phyloP scores from a whole-genome alignment of 1,140 invertebrate species.

The Brachionus angularis region DNA sequence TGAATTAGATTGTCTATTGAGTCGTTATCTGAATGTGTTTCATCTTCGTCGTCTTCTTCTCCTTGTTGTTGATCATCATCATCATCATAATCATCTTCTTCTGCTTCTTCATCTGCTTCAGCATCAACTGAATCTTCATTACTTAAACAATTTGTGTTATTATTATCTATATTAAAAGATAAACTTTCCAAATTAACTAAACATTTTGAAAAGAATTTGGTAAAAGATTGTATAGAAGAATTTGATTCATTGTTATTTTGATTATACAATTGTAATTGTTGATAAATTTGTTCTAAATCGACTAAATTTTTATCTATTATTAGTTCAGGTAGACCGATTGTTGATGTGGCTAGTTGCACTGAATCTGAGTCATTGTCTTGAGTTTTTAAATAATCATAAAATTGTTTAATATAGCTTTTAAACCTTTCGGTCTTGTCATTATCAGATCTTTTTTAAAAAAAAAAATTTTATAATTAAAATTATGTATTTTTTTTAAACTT shows the following conservation, averaged over 20 bases:
- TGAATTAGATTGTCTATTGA: neutral
- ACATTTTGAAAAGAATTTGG: slow-evolving; percentile 42
- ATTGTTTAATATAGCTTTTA: neutral
- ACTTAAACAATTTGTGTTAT: neutral
- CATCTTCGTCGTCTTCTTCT: slow-evolving; percentile 5
- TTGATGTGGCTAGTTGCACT: neutral
- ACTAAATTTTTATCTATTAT: slow-evolving; percentile 36
- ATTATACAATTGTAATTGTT: slow-evolving; percentile 38
- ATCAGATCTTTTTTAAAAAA: neutral
- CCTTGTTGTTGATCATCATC: neutral
- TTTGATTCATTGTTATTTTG: slow-evolving; percentile 2
- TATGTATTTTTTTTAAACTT: neutral
- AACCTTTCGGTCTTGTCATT: slow-evolving; percentile 12
- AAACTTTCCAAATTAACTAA: neutral
- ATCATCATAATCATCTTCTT: neutral
- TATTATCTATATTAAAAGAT: neutral
- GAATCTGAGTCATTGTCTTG: slow-evolving; percentile 1
- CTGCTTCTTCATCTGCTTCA: slow-evolving; percentile 27
- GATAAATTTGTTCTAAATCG: slow-evolving; percentile 42
- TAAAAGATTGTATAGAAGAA: slow-evolving; percentile 7
- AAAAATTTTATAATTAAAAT: neutral
- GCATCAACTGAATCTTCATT: neutral
- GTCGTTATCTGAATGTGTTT: neutral
- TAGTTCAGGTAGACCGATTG: slow-evolving; percentile 25
- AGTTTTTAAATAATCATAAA: slow-evolving; percentile 33